These are phyloP conservation scores for Sesia bembeciformis DNA, from an alignment of 2,888 invertebrate genomes.

Conservation along the genomic window DNA sequence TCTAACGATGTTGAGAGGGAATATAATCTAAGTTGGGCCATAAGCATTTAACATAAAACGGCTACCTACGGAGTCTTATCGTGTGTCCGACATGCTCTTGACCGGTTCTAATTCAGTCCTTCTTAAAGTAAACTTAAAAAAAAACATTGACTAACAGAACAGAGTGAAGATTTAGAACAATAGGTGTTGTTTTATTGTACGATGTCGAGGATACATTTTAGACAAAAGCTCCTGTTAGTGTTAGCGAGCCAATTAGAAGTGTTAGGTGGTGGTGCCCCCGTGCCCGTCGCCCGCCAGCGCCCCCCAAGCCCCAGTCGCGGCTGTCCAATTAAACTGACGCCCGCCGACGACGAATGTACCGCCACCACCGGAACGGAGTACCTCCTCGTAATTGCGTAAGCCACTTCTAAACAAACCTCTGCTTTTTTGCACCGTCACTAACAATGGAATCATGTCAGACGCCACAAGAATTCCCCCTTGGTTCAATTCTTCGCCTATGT, in stretches of 20 bases:
- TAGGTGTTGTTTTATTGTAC: slow-evolving; percentile 7
- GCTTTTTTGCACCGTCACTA: slow-evolving; percentile 55
- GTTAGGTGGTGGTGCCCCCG: slow-evolving; percentile 31
- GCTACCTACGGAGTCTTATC: no score
- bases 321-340: slow-evolving; percentile 65
- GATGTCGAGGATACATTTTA: slow-evolving; percentile 43
- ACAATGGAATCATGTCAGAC: slow-evolving; percentile 68
- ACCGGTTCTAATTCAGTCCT: no score
- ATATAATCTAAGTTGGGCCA: no score
- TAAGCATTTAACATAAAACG: no score
- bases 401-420: slow-evolving; percentile 63
- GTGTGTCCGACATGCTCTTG: no score
- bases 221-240: slow-evolving; percentile 52
- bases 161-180: neutral
- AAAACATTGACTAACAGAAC: no score
- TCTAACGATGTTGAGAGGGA: no score
- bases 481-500: slow-evolving; percentile 29
- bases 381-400: slow-evolving; percentile 63
- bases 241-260: slow-evolving; percentile 66
- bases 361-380: slow-evolving; percentile 26
- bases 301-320: slow-evolving; percentile 27
- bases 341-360: slow-evolving; percentile 12
- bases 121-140: no score
- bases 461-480: slow-evolving; percentile 57
- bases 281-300: slow-evolving; percentile 16